These are phyloP conservation scores for Drosophila ananassae DNA, from an alignment of 1,140 invertebrate species.

Conservation along the genomic window DNA sequence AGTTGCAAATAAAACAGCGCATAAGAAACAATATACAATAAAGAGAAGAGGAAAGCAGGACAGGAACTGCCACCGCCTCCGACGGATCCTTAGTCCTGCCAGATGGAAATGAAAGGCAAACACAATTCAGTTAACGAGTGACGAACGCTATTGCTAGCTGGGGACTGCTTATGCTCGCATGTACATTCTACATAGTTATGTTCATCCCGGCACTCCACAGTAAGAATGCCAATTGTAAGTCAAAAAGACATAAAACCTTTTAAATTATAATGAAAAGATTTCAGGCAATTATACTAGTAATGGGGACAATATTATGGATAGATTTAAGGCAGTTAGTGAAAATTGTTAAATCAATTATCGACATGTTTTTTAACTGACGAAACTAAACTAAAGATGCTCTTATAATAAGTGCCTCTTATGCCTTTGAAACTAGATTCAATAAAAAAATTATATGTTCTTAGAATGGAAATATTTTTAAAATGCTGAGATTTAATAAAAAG, in stretches of 20 bases:
- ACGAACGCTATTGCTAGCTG: conserved; percentile 80
- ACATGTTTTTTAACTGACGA: too few relatives aligned
- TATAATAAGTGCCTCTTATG: too few relatives aligned
- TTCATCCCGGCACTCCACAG: conserved; percentile 20
- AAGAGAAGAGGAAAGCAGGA: conserved; percentile 49
- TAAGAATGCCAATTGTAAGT: neutral
- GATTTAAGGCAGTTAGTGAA: too few relatives aligned
- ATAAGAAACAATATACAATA: conserved; percentile 81
- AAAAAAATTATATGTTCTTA: too few relatives aligned
- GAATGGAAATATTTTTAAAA: too few relatives aligned
- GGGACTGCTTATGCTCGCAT: conserved; percentile 67
- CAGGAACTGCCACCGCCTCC: conserved; percentile 15
- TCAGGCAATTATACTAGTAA: neutral
- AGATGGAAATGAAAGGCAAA: conserved; percentile 82
- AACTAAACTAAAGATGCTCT: too few relatives aligned
- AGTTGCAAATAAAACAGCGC: conserved; percentile 81
- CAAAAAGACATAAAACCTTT: neutral
- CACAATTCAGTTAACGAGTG: conserved; percentile 81
- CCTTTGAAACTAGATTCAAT: too few relatives aligned
- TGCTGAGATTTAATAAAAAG: too few relatives aligned
- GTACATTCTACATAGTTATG: conserved; percentile 9
- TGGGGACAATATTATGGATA: neutral
- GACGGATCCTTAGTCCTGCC: conserved; percentile 42
- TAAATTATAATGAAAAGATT: too few relatives aligned
- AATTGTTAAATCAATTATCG: too few relatives aligned